These are phyloP conservation scores for Graptemys geographica DNA, from an alignment of 2,797 vertebrate species.

Conservation along the genomic window DNA sequence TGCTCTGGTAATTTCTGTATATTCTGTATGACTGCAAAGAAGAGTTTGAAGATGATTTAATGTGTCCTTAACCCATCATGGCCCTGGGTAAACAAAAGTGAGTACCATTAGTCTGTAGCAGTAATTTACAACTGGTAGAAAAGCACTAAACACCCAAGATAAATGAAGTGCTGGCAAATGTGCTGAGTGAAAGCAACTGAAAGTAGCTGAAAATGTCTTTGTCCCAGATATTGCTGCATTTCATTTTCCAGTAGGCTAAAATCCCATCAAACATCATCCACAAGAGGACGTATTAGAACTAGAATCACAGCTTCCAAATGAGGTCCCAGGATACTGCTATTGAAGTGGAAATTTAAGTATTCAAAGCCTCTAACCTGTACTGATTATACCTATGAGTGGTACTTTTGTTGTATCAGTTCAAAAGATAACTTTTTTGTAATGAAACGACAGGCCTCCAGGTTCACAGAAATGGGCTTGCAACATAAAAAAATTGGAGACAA, in stretches of 20 bases:
- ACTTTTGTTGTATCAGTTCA: not conserved
- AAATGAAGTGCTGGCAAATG: slow-evolving; percentile 31
- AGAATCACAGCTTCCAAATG: slow-evolving; percentile 11
- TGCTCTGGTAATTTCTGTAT: slow-evolving; percentile 58
- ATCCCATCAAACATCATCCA: not conserved
- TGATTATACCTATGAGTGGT: not conserved
- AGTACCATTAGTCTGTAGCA: slow-evolving; percentile 73
- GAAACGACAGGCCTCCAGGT: not conserved
- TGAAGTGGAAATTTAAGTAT: not conserved
- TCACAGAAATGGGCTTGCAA: not conserved
- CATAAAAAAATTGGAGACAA: not conserved
- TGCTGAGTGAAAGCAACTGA: slow-evolving; percentile 15
- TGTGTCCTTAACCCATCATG: slow-evolving; percentile 65
- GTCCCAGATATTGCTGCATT: not conserved
- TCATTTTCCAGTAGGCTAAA: slow-evolving; percentile 17
- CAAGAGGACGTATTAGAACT: not conserved
- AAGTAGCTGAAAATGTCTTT: slow-evolving; percentile 3
- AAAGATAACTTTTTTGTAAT: not conserved
- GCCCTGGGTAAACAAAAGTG: slow-evolving; percentile 72
- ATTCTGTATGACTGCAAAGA: slow-evolving; percentile 58
- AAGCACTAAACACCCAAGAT: slow-evolving; percentile 1
- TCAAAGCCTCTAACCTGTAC: not conserved
- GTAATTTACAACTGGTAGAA: slow-evolving; percentile 65
- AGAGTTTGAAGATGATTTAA: slow-evolving; percentile 72
- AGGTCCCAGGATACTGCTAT: not conserved